Evolutionary conservation across 2,888 invertebrate species (phyloP), one percentile per base, ranked within the genome.

Genomic region (Eupithecia centaureata): DNA sequence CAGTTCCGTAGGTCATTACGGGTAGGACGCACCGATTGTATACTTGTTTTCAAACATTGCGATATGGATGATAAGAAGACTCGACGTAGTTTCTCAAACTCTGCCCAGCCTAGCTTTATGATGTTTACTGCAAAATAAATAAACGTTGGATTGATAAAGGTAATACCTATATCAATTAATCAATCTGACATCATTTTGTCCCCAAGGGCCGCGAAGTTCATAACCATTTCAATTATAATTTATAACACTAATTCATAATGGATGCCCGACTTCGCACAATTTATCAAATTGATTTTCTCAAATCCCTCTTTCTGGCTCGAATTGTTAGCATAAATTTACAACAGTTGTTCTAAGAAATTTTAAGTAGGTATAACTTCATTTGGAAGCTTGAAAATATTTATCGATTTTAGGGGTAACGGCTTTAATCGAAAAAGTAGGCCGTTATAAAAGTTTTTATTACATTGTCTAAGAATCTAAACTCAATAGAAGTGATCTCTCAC

Each of bases 151-250:
- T 47, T 22, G 12, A 47, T 47, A 47, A 22, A 8, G 12, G 2
- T 35, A 7, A 35, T 35, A 35, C 27, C 5, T 27, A 47, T 2
- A 51, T 56, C 82, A 89, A 88, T 87, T 88, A 87, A 88, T 89
- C 88, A 90, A 82, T 77, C 79, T 85, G 90, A 89, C 89, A 87
- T 88, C 85, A 88, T 91, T 90, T 90, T 90, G 90, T 90, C 92
- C 86, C 90, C 70, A 69, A 84, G 81, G 87, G 75, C 77, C 78
- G 73, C 76, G 79, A 79, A 90, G 86, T 91, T 88, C 83, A 80
- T 83, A 86, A 88, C 89, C 91, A 90, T 89, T 91, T 90, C 91
- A 88, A 91, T 91, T 91, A 90, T 89, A 86, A 92, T 90, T 92
- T 92, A 91, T 91, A 89, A 85, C 87, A 88, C 89, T 91, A 91